phyloP scores from a whole-genome alignment of 1,140 invertebrate genomes.

The Eumeta japonica region DNA sequence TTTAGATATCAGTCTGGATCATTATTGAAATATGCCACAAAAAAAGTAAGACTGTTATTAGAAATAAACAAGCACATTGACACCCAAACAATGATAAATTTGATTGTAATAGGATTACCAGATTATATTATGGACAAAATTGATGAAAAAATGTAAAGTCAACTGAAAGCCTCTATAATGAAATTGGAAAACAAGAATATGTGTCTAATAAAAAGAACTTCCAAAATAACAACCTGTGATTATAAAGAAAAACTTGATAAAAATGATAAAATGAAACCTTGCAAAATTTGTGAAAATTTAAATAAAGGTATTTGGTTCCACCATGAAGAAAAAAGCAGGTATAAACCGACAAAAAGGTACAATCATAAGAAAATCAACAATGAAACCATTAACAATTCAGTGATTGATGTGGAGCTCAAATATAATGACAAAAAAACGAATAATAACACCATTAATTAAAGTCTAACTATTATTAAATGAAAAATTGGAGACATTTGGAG shows the following conservation, averaged over 20 bases:
- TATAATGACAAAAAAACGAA: too few relatives aligned
- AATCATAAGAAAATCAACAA: constrained; percentile 7
- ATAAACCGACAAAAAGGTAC: constrained; percentile 13
- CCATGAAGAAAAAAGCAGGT: constrained; percentile 20
- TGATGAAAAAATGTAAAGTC: constrained; percentile 11
- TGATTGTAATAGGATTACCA: too few relatives aligned
- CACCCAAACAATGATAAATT: too few relatives aligned
- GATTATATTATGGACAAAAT: constrained; percentile 18
- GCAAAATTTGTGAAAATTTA: too few relatives aligned
- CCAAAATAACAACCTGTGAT: constrained; percentile 10
- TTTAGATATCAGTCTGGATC: too few relatives aligned
- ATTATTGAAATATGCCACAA: constrained; percentile 32
- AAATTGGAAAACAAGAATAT: constrained; percentile 16
- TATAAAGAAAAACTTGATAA: constrained; percentile 15
- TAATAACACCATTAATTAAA: constrained; percentile 21
- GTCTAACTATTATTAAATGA: constrained; percentile 16
- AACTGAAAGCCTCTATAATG: constrained; percentile 9
- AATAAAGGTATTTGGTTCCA: constrained; percentile 24
- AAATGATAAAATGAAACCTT: constrained; percentile 14
- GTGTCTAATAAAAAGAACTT: constrained; percentile 4
- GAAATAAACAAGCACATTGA: constrained; percentile 12
- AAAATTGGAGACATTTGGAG: constrained; percentile 12
- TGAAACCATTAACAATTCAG: constrained; percentile 20
- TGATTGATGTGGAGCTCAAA: constrained; percentile 20
- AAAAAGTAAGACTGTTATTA: constrained; percentile 20